A percentile compares a stretch with the other conserved stretches of the same genome.
Conservation (phyloP, 2,113 vertebrate species). For the Notothenia rossii region DNA sequence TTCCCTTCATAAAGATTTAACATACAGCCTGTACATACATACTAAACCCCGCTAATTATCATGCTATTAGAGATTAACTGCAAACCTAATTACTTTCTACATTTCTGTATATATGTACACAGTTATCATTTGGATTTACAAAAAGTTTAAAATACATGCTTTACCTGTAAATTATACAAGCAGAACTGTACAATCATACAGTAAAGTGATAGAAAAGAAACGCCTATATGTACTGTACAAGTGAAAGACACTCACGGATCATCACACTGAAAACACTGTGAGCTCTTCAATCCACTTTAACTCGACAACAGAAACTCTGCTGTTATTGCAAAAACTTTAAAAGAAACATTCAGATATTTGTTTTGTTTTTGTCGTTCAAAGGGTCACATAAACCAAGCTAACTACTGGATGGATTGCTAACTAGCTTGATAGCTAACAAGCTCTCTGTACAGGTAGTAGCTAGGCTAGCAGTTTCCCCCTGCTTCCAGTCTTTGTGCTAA, state of each 20-base stretch:
- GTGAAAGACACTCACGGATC: slow-evolving; percentile 79
- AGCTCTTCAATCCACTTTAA: slow-evolving; percentile 24
- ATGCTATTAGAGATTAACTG: slow-evolving; percentile 86
- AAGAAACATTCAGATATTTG: slow-evolving; percentile 28
- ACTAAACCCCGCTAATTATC: slow-evolving; percentile 82
- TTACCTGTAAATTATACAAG: slow-evolving; percentile 90
- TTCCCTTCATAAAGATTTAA: slow-evolving; percentile 90
- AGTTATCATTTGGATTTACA: slow-evolving; percentile 67
- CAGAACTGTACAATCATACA: slow-evolving; percentile 91
- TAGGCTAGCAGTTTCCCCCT: not conserved
- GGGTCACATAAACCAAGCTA: not conserved
- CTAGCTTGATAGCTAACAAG: not conserved
- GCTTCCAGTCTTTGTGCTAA: slow-evolving; percentile 26
- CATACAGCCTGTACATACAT: slow-evolving; percentile 83
- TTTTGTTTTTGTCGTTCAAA: not conserved
- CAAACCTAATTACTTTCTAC: slow-evolving; percentile 73
- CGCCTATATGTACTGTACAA: slow-evolving; percentile 61
- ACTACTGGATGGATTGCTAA: not conserved
- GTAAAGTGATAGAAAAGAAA: slow-evolving; percentile 87
- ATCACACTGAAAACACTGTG: slow-evolving; percentile 43
- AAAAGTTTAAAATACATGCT: slow-evolving; percentile 86
- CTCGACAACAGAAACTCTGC: slow-evolving; percentile 27
- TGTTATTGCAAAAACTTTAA: slow-evolving; percentile 63
- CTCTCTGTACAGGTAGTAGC: not conserved
- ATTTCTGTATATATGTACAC: slow-evolving; percentile 78